Conservation (phyloP, 1,140 invertebrate species). For the Coelopa frigida region DNA sequence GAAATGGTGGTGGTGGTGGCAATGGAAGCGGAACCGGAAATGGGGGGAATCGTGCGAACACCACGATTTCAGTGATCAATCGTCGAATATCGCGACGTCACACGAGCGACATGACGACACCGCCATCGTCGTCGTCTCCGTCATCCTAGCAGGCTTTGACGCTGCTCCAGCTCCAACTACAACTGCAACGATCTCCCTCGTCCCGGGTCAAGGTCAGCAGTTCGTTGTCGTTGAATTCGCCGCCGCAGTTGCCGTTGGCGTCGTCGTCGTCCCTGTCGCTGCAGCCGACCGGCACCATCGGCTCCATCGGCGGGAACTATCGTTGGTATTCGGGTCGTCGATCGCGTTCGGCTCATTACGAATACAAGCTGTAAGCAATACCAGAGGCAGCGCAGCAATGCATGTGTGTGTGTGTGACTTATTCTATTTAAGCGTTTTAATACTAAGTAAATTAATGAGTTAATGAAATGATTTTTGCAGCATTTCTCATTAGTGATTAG, state of each 20-base stretch:
- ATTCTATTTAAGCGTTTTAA: background rate
- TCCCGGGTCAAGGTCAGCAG: too few species aligned
- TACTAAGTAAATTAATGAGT: too few species aligned
- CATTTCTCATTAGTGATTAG: too few species aligned
- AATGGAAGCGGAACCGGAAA: background rate
- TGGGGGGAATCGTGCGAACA: conserved; percentile 2
- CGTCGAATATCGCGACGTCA: conserved; percentile 20
- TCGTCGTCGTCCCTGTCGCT: conserved; percentile 15
- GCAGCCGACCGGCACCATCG: conserved; percentile 11
- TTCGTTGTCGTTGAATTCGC: conserved; percentile 12
- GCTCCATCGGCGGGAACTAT: conserved; percentile 23
- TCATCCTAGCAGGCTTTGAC: conserved; percentile 40
- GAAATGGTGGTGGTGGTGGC: conserved; percentile 17
- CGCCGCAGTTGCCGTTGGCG: conserved; percentile 18
- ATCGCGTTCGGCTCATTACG: conserved; percentile 37
- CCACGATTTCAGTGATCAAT: conserved; percentile 8
- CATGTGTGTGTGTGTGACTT: background rate
- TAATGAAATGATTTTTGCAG: too few species aligned
- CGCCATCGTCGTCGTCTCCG: conserved; percentile 32
- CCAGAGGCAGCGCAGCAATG: too few species aligned
- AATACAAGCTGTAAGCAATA: conserved; percentile 31
- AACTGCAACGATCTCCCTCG: too few species aligned
- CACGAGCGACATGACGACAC: conserved; percentile 21
- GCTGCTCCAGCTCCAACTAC: too few species aligned
- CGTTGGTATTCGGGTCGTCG: conserved; percentile 41